A percentile compares a stretch with the other conserved stretches of the same genome.
phyloP scores from a whole-genome alignment of 2,888 invertebrate genomes.

The Melieria picta region DNA sequence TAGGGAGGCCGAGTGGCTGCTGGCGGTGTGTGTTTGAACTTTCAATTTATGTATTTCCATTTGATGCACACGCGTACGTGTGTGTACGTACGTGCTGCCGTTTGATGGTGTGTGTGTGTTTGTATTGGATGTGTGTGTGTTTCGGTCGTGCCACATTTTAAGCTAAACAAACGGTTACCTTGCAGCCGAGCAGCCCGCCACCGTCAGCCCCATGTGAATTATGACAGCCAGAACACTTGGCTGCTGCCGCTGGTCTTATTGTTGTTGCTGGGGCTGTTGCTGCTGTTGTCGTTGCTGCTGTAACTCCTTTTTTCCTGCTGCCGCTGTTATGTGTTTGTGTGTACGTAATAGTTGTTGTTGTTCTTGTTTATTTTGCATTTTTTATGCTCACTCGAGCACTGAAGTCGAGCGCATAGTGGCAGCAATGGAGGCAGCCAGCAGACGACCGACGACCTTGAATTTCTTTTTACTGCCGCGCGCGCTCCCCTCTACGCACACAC shows the following conservation, averaged over 20 bases:
- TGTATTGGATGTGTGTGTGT: not conserved
- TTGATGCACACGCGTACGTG: constrained; percentile 42
- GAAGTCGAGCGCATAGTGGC: constrained; percentile 19
- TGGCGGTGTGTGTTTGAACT: constrained; percentile 32
- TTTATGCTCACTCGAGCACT: constrained; percentile 48
- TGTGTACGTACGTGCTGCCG: not conserved
- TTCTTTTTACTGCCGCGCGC: constrained; percentile 18
- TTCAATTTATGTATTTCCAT: constrained; percentile 51
- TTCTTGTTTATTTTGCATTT: constrained; percentile 61
- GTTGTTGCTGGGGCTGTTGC: constrained; percentile 32
- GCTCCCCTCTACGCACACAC: not conserved
- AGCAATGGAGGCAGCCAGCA: constrained; percentile 49
- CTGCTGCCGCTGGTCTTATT: constrained; percentile 26
- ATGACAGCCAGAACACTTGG: constrained; percentile 52
- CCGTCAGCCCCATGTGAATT: constrained; percentile 53
- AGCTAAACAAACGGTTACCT: constrained; percentile 16
- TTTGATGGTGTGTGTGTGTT: not conserved
- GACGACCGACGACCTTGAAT: constrained; percentile 61
- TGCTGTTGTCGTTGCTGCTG: constrained; percentile 13
- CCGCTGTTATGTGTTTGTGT: constrained; percentile 19
- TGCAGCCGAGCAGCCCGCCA: constrained; percentile 28
- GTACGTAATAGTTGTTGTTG: constrained; percentile 14
- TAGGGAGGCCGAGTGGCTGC: too few species aligned
- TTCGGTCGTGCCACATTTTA: constrained; percentile 15
- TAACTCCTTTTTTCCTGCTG: constrained; percentile 30